phyloP scores from a whole-genome alignment of 2,888 invertebrate species.

The Pteria penguin region DNA sequence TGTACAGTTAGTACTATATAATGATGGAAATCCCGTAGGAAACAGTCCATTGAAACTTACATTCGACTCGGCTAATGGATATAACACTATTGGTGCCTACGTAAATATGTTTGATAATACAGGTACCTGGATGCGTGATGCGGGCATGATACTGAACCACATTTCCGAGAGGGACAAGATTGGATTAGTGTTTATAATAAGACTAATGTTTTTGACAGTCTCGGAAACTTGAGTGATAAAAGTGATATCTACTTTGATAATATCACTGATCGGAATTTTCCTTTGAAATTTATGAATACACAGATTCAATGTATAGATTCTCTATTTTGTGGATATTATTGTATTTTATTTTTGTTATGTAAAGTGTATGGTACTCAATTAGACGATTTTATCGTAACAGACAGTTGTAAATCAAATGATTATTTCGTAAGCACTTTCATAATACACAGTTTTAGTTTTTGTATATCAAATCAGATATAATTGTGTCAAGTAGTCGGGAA shows the following conservation, averaged over 20 bases:
- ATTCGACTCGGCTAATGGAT: slow-evolving; percentile 23
- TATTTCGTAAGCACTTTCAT: background rate
- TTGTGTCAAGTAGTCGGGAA: no score
- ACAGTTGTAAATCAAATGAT: slow-evolving; percentile 2
- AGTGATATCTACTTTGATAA: background rate
- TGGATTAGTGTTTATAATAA: slow-evolving; percentile 18
- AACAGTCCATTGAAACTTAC: slow-evolving; percentile 41
- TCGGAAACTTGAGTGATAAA: background rate
- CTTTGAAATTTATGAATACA: background rate
- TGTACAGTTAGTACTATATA: slow-evolving; percentile 36
- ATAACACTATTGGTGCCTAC: slow-evolving; percentile 23
- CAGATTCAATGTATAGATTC: slow-evolving; percentile 1
- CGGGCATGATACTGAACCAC: slow-evolving; percentile 31
- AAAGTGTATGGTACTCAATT: background rate
- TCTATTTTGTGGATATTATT: slow-evolving; percentile 17
- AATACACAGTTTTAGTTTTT: background rate
- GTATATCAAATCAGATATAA: background rate
- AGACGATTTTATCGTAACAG: background rate
- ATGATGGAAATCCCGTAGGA: slow-evolving; percentile 41
- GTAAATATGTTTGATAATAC: slow-evolving; percentile 33
- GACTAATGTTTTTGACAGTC: slow-evolving; percentile 19
- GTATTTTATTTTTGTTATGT: slow-evolving; percentile 3
- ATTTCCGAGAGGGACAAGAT: background rate
- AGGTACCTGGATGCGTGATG: slow-evolving; percentile 42
- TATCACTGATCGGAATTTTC: background rate